phyloP scores from a whole-genome alignment of 2,797 vertebrate genomes.

The Anguilla anguilla region DNA sequence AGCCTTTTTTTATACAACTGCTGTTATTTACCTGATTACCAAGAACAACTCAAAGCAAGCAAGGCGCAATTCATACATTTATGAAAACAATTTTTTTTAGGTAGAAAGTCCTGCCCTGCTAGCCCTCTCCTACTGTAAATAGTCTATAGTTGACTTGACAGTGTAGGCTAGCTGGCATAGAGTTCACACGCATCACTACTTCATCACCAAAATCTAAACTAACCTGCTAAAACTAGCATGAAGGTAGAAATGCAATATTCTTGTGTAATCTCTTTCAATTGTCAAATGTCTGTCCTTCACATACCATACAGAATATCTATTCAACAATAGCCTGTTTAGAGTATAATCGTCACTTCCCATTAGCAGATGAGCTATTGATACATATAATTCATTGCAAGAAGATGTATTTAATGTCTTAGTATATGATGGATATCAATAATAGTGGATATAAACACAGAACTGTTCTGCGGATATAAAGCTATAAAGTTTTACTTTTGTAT shows the following conservation, averaged over 20 bases:
- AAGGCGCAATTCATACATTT: too few relatives aligned
- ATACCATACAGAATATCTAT: neutral
- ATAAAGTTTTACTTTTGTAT: neutral
- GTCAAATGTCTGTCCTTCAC: neutral
- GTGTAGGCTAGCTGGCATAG: neutral
- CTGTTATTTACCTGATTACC: too few relatives aligned
- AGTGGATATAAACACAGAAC: neutral
- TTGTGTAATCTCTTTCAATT: neutral
- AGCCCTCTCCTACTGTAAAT: too few relatives aligned
- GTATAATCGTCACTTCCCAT: neutral
- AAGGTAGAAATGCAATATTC: neutral
- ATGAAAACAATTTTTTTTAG: too few relatives aligned
- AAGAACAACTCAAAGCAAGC: too few relatives aligned
- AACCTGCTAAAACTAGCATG: neutral
- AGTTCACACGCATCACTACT: neutral
- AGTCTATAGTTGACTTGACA: too few relatives aligned
- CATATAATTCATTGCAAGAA: neutral
- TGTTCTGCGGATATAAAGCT: neutral
- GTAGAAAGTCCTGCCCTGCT: too few relatives aligned
- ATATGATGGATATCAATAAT: neutral
- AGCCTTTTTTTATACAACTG: too few relatives aligned
- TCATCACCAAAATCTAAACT: neutral
- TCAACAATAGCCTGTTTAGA: neutral
- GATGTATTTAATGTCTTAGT: constrained; percentile 4
- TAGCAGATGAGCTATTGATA: neutral